Evolutionary conservation across 2,797 vertebrate genomes (phyloP), one percentile per base, ranked within the genome.

Genomic region (Danio albolineatus): DNA sequence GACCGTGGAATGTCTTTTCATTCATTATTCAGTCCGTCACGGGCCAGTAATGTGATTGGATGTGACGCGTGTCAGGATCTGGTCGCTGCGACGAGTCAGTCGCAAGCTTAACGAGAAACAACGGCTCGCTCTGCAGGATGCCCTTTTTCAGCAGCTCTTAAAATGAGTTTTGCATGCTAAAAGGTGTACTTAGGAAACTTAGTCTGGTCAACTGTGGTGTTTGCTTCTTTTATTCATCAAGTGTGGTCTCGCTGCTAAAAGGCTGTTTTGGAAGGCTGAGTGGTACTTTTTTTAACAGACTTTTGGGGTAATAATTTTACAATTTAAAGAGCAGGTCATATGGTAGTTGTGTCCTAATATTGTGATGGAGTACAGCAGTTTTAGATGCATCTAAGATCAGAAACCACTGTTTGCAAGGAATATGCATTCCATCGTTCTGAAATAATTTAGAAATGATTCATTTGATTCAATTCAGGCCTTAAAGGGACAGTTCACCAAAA

Each of bases 21-120:
- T 92, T 91, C 86, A 92, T 92, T 90, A 92, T 93, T 87, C 85
- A 90, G 87, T 72, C 56, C 85, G 86, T 91, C 88, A 91, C 78
- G 86, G 83, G 84, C 78, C 77, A 81, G 76, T 87, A 90, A 90
- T 88, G 84, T 85, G 88, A 92, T 91, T 92, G 87, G 86, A 91
- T 88, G 88, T 88, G 91, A 92, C 86, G 89, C 81, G 82, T 85
- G 80, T 92, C 91, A 91, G 82, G 88, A 89, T 88, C 17, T 76
- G 84, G 80, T 88, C 81, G 76, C 89, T 88, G 86, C 36, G 39
- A 89, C 83, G 89, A 87, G 87, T 90, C 85, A 84, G 87, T 80
- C 62, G 38, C 64, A 78, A 76, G 76, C 71, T 28, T 91, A 90
- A 92, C 57, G 64, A 85, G 85, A 86, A 65, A 43, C 51, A 90